Percentiles rank a stretch among this genome's conserved stretches.
phyloP scores from a whole-genome alignment of 2,113 vertebrate species.

The Larimichthys crocea region DNA sequence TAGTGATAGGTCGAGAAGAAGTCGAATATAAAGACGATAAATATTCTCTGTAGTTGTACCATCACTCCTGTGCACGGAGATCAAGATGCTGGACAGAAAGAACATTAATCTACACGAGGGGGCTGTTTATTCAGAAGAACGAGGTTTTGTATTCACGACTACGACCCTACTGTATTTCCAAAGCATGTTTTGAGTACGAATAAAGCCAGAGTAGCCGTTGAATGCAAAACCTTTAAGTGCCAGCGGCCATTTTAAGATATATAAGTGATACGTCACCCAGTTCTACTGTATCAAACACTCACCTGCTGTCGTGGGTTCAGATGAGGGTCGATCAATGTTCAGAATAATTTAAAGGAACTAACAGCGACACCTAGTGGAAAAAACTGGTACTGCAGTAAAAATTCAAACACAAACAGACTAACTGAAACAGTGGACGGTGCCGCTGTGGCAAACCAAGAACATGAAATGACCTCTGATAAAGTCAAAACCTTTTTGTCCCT shows the following conservation, averaged over 20 bases:
- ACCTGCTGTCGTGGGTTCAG: not conserved
- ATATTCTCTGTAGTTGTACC: slow-evolving; percentile 69
- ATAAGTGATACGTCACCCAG: not conserved
- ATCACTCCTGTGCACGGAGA: slow-evolving; percentile 41
- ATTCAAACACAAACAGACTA: no score
- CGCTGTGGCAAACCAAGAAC: no score
- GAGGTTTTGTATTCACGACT: not conserved
- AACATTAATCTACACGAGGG: slow-evolving; percentile 8
- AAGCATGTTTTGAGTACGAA: slow-evolving; percentile 52
- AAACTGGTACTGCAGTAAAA: no score
- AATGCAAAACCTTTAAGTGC: slow-evolving; percentile 26
- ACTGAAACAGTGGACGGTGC: no score
- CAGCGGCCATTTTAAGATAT: not conserved
- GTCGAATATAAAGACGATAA: slow-evolving; percentile 57
- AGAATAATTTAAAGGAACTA: not conserved
- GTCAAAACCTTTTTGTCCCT: not conserved
- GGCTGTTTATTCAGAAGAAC: slow-evolving; percentile 19
- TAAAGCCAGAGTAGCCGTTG: slow-evolving; percentile 27
- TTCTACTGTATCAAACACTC: not conserved
- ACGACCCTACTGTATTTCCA: slow-evolving; percentile 16
- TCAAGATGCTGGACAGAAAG: not conserved
- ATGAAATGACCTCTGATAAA: not conserved
- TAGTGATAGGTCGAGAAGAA: slow-evolving; percentile 71
- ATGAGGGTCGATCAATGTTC: not conserved
- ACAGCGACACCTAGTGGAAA: no score